These are phyloP conservation scores for Geococcyx californianus DNA, from an alignment of 2,113 vertebrate genomes.

Conservation along the genomic window DNA sequence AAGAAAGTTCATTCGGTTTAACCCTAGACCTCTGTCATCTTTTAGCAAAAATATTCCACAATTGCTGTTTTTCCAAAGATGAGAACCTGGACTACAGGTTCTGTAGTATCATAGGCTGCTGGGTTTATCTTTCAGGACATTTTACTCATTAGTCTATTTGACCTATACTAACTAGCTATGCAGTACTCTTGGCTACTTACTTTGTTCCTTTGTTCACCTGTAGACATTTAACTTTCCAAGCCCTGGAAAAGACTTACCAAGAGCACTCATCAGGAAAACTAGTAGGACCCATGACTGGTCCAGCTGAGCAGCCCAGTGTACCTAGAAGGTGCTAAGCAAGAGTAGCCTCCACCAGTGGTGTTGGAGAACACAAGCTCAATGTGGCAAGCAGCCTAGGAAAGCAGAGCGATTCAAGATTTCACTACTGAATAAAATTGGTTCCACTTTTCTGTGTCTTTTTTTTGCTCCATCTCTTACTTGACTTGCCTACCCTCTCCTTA, in stretches of 20 bases:
- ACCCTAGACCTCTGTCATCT: background rate
- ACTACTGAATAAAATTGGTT: background rate
- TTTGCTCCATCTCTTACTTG: background rate
- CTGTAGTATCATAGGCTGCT: background rate
- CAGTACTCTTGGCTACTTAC: background rate
- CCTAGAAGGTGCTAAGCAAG: fast-evolving
- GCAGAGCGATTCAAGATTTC: background rate
- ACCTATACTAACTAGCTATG: background rate
- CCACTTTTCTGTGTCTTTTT: background rate
- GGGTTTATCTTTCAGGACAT: background rate
- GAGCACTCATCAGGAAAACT: background rate
- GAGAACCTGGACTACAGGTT: background rate
- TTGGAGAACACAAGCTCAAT: fast-evolving
- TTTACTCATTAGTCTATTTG: background rate
- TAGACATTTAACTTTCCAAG: background rate
- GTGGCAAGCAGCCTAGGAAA: background rate
- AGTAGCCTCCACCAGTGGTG: background rate
- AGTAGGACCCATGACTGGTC: fast-evolving
- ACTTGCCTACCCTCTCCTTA: background rate
- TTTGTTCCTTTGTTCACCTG: background rate
- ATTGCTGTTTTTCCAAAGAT: background rate
- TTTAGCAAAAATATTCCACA: background rate
- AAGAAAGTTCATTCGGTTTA: conserved; percentile 17
- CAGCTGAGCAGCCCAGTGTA: background rate
- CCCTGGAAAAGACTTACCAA: background rate